Evolutionary conservation across 2,888 invertebrate genomes (phyloP).

Genomic region (Chrysolina americana): DNA sequence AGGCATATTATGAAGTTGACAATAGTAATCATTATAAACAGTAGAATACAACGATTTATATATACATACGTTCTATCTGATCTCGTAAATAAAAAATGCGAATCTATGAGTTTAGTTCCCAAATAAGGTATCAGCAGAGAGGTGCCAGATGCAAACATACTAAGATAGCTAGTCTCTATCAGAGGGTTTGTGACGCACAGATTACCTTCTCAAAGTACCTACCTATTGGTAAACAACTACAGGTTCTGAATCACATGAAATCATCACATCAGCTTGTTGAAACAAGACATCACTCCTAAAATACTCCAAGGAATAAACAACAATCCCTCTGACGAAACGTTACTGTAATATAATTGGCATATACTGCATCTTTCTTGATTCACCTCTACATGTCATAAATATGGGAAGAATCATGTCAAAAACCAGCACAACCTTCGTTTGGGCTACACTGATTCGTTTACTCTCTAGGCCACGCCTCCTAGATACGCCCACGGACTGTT

Average conservation of each 20-base stretch:
- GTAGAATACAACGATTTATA: too few relatives aligned
- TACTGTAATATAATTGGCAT: constrained; percentile 42
- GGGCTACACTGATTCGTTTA: constrained; percentile 60
- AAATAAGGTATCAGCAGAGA: too few relatives aligned
- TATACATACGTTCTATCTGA: too few relatives aligned
- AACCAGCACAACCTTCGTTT: constrained; percentile 57
- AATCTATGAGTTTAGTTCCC: too few relatives aligned
- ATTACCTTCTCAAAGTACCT: constrained; percentile 5
- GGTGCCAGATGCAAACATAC: too few relatives aligned
- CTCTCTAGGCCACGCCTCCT: constrained; percentile 51
- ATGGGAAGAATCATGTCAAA: constrained; percentile 66
- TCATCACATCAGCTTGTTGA: constrained; percentile 47
- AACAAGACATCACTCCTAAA: constrained; percentile 66
- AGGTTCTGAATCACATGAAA: constrained; percentile 27
- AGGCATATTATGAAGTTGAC: too few relatives aligned
- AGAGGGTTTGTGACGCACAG: background rate
- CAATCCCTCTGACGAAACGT: constrained; percentile 57
- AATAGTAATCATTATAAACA: too few relatives aligned
- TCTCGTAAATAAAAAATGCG: too few relatives aligned
- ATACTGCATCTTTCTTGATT: constrained; percentile 59
- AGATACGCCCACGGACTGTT: constrained; percentile 52
- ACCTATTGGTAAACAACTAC: background rate
- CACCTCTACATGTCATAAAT: constrained; percentile 61
- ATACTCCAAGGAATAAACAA: constrained; percentile 58
- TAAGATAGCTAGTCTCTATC: background rate